phyloP scores from a whole-genome alignment of 2,797 vertebrate genomes.

The Enteromius viviparus region DNA sequence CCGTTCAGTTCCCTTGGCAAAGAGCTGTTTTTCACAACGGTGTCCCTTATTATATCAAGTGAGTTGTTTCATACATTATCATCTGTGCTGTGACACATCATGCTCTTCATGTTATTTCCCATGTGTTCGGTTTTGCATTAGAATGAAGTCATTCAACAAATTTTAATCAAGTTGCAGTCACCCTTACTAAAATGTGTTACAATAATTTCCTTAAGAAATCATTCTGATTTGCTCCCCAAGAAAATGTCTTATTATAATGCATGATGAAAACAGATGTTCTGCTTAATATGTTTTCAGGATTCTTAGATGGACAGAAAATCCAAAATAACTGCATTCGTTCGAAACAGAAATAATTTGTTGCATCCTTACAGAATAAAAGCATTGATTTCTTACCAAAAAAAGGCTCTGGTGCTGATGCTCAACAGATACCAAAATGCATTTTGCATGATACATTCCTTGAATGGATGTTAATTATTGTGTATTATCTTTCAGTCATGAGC shows the following conservation, averaged over 20 bases:
- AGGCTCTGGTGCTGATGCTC: neutral
- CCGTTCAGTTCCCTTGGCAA: constrained; percentile 86
- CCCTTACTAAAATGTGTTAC: neutral
- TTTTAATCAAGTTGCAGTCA: constrained; percentile 6
- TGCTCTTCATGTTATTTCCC: neutral
- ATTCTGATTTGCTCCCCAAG: too few relatives aligned
- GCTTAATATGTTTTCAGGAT: neutral
- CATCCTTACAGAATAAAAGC: neutral
- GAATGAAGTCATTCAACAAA: constrained; percentile 2
- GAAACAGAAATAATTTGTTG: neutral
- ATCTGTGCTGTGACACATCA: neutral
- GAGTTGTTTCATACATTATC: constrained; percentile 67
- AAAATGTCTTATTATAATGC: neutral
- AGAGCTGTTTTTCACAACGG: constrained; percentile 86
- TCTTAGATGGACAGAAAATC: neutral
- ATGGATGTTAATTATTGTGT: neutral
- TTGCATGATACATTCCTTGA: neutral
- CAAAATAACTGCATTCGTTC: neutral
- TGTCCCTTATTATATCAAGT: constrained; percentile 90
- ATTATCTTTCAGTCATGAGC: constrained; percentile 77
- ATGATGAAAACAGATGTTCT: neutral
- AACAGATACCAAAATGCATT: neutral
- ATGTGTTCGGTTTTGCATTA: constrained; percentile 1
- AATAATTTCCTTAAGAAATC: neutral
- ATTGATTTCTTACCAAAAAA: neutral